Evolutionary conservation across 2,797 vertebrate genomes (phyloP), one percentile per base, ranked within the genome.

Genomic region (Craterocephalus amniculus): DNA sequence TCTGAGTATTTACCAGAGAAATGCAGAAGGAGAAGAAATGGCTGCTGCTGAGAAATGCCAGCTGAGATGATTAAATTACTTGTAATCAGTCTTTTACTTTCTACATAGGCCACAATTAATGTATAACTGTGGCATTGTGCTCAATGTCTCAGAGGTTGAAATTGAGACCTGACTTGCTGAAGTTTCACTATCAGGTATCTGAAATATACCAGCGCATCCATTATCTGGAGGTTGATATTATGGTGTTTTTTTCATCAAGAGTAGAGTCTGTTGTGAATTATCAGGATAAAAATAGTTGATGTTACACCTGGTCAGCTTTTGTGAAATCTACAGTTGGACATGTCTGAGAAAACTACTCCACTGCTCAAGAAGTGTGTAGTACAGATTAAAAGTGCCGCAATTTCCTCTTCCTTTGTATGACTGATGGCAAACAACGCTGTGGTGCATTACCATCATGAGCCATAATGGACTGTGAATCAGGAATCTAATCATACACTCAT

Each of bases 21-120:
- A 40, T 16, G 35, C 12, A 43, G 63, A 54, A 43, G 52, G 40
- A 27, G 27, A 20, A 29, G 13, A 57, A 27, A 14, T 16, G 27
- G 52, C 29, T 67, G 38, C 59, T 31, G 59, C 29, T 31, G 27
- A 45, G 40, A 40, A 61, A 40, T 31, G 59, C 38, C 31, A 10
- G 59, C 35, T 18, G 54, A 32, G 20, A 36, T 45, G 64, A 45
- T 45, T 34, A 22, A 43, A 67, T 57, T 57, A 57, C 64, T 45
- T n/a, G 43, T 34, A 45, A 57, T 34, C 26, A 45, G 36, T 29
- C 26, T 43, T 45, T 57, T 57, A 45, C 2, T 40, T 4, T 67
- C 27, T 24, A 67, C n/a, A 67, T 67, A 6, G 20, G 54, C 14
- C 36, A 57, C 16, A 45, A 45, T 45, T 6, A 24, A 31, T 27